phyloP scores from a whole-genome alignment of 1,140 invertebrate genomes.

The Metopolophium dirhodum region DNA sequence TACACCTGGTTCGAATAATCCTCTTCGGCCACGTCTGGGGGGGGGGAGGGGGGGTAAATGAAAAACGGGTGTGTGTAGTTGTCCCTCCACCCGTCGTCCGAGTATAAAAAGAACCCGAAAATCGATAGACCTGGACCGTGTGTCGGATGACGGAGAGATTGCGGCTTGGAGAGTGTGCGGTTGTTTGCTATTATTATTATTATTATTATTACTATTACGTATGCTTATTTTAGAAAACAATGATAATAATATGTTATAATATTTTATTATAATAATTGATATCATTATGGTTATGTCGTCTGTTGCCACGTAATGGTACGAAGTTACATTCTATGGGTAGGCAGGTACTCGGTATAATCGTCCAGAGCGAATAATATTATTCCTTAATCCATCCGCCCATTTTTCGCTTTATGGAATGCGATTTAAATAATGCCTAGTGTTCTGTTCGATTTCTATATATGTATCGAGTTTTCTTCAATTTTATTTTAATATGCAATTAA shows the following conservation, averaged over 20 bases:
- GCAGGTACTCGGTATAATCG: not conserved
- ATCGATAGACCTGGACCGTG: not conserved
- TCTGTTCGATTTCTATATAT: not conserved
- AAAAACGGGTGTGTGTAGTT: not conserved
- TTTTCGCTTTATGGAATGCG: not conserved
- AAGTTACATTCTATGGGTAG: not conserved
- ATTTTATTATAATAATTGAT: too few species aligned
- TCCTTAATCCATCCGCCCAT: not conserved
- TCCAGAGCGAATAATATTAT: not conserved
- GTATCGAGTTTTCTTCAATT: not conserved
- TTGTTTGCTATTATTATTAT: not conserved
- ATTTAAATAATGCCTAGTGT: not conserved
- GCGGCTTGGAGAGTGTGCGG: not conserved
- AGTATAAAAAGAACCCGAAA: not conserved
- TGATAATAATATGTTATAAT: too few species aligned
- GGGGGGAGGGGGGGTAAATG: not conserved
- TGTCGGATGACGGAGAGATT: not conserved
- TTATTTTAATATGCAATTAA: too few species aligned
- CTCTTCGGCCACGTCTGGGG: not conserved
- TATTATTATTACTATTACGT: not conserved
- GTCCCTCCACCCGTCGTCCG: not conserved
- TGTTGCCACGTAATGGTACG: not conserved
- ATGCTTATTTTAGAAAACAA: not conserved
- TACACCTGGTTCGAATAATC: not conserved
- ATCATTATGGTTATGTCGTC: not conserved